phyloP scores from a whole-genome alignment of 1,140 invertebrate species.

The Halictus rubicundus region DNA sequence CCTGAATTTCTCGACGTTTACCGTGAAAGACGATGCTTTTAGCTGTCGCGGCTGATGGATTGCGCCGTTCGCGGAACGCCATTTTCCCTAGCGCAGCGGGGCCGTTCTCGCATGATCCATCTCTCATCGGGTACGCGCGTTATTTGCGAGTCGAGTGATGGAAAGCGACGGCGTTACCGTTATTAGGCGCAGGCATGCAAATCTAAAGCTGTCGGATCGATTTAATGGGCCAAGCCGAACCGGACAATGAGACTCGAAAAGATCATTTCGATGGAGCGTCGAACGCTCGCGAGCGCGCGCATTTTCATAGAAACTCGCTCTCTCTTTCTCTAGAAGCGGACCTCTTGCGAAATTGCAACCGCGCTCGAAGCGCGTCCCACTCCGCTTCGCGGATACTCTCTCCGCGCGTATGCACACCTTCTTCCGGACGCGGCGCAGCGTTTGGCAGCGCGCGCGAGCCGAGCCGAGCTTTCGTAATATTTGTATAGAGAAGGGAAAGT shows the following conservation, averaged over 20 bases:
- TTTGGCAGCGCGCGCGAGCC: constrained; percentile 14
- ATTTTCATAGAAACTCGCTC: constrained; percentile 33
- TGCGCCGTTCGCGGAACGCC: neutral
- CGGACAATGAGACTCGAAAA: neutral
- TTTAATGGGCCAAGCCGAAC: constrained; percentile 7
- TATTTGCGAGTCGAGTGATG: neutral
- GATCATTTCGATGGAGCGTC: neutral
- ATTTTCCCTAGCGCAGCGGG: neutral
- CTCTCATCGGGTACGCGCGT: neutral
- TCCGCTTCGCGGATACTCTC: neutral
- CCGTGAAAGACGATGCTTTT: neutral
- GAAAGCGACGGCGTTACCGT: constrained; percentile 21
- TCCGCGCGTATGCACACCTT: neutral
- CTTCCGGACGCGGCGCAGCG: constrained; percentile 17
- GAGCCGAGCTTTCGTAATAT: constrained; percentile 40
- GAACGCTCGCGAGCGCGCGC: constrained; percentile 10
- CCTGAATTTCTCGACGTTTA: neutral
- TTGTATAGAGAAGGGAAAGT: constrained; percentile 40
- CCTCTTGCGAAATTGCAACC: constrained; percentile 5
- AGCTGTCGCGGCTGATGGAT: constrained; percentile 2
- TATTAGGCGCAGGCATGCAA: neutral
- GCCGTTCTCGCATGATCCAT: neutral
- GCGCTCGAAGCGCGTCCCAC: neutral
- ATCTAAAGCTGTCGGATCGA: neutral
- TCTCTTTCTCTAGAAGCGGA: neutral